These are phyloP conservation scores for Gambusia holbrooki DNA, from an alignment of 2,113 vertebrate species.

Conservation along the genomic window DNA sequence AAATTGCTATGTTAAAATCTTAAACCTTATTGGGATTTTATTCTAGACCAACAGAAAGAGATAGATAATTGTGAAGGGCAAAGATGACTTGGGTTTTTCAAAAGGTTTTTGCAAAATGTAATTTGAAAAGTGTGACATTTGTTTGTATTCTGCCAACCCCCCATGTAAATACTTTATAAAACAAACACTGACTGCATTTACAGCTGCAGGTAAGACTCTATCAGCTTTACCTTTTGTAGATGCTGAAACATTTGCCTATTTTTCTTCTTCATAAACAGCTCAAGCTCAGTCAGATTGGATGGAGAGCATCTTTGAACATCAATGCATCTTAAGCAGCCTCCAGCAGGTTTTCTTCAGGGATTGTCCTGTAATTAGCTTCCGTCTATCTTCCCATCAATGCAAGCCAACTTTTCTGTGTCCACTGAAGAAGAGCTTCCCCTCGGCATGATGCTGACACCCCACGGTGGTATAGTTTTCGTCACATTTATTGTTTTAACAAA, in stretches of 20 bases:
- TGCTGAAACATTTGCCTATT: not conserved
- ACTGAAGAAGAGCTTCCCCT: no score
- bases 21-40: not conserved
- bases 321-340: no score
- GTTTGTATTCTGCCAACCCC: not conserved
- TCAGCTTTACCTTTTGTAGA: not conserved
- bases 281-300: not conserved
- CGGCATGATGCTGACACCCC: no score
- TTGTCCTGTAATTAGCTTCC: no score
- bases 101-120: not conserved
- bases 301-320: not conserved
- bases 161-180: not conserved
- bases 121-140: not conserved
- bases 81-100: not conserved
- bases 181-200: not conserved
- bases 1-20: not conserved
- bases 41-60: not conserved
- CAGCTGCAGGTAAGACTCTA: not conserved
- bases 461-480: no score
- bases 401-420: no score
- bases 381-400: no score
- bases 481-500: not conserved
- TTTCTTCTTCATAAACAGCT: not conserved
- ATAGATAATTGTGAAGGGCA: not conserved
- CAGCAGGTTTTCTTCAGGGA: no score